phyloP scores from a whole-genome alignment of 2,797 vertebrate genomes.

The Anas georgica region DNA sequence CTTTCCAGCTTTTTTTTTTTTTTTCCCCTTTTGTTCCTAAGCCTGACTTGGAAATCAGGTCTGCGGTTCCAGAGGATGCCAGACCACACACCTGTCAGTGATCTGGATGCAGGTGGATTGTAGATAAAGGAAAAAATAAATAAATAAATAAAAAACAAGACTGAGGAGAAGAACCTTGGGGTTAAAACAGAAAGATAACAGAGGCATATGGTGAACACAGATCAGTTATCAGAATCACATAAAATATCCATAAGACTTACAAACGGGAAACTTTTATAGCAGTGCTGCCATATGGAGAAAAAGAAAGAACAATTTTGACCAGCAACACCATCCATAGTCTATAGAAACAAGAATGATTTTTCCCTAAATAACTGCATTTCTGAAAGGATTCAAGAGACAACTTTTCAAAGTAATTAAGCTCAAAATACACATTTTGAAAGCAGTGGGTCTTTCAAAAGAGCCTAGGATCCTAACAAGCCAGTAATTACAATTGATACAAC shows the following conservation, averaged over 20 bases:
- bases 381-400: neutral
- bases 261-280: neutral
- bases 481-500: neutral
- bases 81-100: neutral
- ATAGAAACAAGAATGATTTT: neutral
- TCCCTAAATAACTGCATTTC: neutral
- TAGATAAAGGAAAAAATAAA: neutral
- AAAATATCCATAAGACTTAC: neutral
- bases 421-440: neutral
- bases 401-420: neutral
- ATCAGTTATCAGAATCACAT: neutral
- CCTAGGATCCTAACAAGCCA: neutral
- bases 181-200: neutral
- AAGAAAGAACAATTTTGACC: neutral
- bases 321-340: neutral
- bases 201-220: fast-evolving
- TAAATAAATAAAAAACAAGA: neutral
- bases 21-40: neutral
- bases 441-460: neutral
- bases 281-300: neutral
- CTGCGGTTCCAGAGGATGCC: neutral
- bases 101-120: neutral
- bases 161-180: neutral
- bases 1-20: neutral
- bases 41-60: neutral